A percentile compares a stretch with the other conserved stretches of the same genome.
Evolutionary conservation across 1,140 invertebrate species (phyloP).

Genomic region (Sipha flava): DNA sequence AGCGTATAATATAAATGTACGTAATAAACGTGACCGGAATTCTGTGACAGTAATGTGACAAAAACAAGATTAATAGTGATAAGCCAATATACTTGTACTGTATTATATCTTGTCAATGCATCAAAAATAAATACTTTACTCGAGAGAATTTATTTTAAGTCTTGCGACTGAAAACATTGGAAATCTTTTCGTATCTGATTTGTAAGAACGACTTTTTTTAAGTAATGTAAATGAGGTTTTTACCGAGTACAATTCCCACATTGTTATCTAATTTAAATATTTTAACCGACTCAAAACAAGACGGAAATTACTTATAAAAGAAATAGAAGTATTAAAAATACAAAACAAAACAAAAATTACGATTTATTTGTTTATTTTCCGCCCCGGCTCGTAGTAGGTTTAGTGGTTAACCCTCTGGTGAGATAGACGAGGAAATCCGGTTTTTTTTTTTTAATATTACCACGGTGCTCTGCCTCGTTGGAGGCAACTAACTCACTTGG

Average conservation of each 20-base stretch:
- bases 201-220: not conserved
- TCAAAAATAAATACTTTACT: not conserved
- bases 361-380: not conserved
- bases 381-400: not conserved
- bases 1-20: no score
- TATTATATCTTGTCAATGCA: not conserved
- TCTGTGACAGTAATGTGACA: no score
- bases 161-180: not conserved
- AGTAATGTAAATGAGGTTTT: not conserved
- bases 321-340: not conserved
- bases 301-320: not conserved
- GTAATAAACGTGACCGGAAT: no score
- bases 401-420: not conserved
- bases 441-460: not conserved
- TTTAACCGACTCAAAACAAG: not conserved
- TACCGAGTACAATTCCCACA: not conserved
- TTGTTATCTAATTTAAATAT: not conserved
- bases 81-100: no score
- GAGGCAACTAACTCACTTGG: not conserved
- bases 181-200: not conserved
- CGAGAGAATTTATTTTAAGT: not conserved
- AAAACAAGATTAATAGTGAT: not conserved
- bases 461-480: not conserved
- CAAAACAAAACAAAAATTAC: not conserved
- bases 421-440: slow-evolving; percentile 17